Conservation (phyloP, 2,113 vertebrate genomes). For the Mus spicilegus region DNA sequence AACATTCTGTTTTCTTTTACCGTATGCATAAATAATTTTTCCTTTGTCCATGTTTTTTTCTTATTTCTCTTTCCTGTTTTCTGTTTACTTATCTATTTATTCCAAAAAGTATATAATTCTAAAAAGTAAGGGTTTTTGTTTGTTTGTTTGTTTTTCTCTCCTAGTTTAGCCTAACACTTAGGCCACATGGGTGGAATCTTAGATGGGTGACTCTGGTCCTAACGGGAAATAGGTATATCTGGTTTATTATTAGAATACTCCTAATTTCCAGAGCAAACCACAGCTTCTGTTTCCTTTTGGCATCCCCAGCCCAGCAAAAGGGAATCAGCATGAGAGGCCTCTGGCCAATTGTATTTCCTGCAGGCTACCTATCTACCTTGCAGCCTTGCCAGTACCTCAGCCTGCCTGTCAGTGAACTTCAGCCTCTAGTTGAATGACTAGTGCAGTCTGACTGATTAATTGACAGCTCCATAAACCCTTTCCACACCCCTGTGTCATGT, state of each 20-base stretch:
- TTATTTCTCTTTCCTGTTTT: background rate
- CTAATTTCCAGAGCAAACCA: background rate
- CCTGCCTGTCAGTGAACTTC: conserved; percentile 13
- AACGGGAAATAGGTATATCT: background rate
- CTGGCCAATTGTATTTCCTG: background rate
- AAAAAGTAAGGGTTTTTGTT: background rate
- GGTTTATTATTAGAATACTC: background rate
- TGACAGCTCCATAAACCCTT: conserved; percentile 55
- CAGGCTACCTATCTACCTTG: background rate
- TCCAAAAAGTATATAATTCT: background rate
- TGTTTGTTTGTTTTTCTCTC: background rate
- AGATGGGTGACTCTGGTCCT: background rate
- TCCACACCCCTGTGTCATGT: background rate
- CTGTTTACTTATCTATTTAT: background rate
- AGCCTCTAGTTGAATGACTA: conserved; percentile 41
- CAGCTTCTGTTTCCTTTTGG: background rate
- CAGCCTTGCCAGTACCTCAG: background rate
- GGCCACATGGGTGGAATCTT: background rate
- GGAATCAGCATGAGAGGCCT: background rate
- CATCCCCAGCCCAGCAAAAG: background rate
- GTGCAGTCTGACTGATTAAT: conserved; percentile 30
- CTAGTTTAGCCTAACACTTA: background rate
- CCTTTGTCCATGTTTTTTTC: background rate
- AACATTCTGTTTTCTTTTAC: background rate
- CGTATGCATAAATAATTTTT: background rate